Base-by-base conservation (phyloP, 2,888 invertebrate species). In the Pachydiplax longipennis region DNA sequence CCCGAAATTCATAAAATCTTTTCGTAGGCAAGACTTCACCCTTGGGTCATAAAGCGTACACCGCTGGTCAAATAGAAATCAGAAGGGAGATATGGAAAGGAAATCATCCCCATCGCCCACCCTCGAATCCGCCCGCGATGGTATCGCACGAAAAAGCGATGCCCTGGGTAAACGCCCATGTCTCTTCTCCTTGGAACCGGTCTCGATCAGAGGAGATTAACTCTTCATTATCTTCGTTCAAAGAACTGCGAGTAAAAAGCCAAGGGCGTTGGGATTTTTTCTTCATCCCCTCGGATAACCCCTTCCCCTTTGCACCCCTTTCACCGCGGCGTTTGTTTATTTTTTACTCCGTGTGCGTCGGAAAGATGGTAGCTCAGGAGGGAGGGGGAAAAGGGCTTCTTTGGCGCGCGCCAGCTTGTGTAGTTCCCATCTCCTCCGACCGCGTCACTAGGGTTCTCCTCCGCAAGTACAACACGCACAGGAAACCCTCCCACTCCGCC, bases 361-460 rank as follows among this genome's bases (percentile, higher is more conserved):
- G 15, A 18, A 44, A 25, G 48, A 44, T 82, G 44, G 44, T 25
- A 44, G 48, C 22, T 6, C 35, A 35, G 58, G 58, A 31, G 15
- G n/a, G 22, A 13, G 22, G 58, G 6, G 37, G 87, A 37, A 65
- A 35, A 31, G 37, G 31, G 61, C 37, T 22, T 31, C 61, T 87
- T 87, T 61, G 65, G 87, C 87, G 87, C 87, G 87, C 87, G 87
- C 87, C 87, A 61, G 87, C 61, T 5, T 53, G 25, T 31, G 73
- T 87, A 87, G 87, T 87, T 87, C 87, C 87, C 25, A 87, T 58
- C 58, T 87, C 87, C 61, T 12, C 87, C 87, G 87, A 53, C n/a
- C 61, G 87, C 87, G 87, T 87, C 87, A 87, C 87, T 65, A 61
- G 87, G 87, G 87, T 87, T 87, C 87, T 61, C 37, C 65, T 37